These are phyloP conservation scores for Sipha flava DNA, from an alignment of 1,140 invertebrate genomes.

Conservation along the genomic window DNA sequence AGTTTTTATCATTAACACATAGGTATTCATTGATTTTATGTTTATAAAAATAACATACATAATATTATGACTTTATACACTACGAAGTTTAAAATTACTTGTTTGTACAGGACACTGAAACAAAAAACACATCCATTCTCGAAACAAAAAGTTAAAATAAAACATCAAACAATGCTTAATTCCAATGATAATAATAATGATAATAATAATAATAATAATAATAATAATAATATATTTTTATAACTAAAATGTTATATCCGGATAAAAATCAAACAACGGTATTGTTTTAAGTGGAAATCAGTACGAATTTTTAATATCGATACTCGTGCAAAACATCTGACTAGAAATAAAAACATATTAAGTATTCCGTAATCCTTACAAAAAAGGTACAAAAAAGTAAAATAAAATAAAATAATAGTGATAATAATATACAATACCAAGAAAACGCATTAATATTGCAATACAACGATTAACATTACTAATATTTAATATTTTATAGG, in stretches of 20 bases:
- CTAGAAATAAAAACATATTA: conserved; percentile 9
- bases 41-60: background rate
- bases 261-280: background rate
- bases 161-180: background rate
- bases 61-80: background rate
- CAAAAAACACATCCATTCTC: background rate
- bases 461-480: background rate
- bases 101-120: background rate
- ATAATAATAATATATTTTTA: too few relatives aligned
- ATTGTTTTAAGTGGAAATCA: background rate
- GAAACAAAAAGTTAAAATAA: background rate
- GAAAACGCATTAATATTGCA: too few relatives aligned
- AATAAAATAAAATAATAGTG: background rate
- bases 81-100: background rate
- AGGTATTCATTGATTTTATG: background rate
- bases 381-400: background rate
- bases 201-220: too few relatives aligned
- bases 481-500: background rate
- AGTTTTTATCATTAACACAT: background rate
- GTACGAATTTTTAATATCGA: background rate
- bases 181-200: background rate
- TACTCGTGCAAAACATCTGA: background rate
- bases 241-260: background rate
- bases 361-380: background rate
- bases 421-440: too few relatives aligned